A percentile compares a stretch with the other conserved stretches of the same genome.
These are phyloP conservation scores for Oncopeltus fasciatus DNA, from an alignment of 1,140 invertebrate species.

Conservation along the genomic window DNA sequence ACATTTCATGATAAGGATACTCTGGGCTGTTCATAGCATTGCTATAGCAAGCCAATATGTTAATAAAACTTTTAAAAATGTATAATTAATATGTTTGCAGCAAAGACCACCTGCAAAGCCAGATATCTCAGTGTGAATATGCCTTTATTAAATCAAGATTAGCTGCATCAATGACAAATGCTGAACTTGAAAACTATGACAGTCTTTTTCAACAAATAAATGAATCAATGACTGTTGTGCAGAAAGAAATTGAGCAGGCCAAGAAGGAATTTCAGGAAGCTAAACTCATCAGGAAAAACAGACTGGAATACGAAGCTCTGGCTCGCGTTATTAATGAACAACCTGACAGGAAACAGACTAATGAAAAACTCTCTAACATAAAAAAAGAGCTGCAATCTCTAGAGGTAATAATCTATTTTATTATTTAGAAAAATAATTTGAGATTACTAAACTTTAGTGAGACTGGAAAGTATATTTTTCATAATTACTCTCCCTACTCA, in stretches of 20 bases:
- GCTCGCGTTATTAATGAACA: conserved; percentile 80
- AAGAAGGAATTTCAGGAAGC: conserved; percentile 54
- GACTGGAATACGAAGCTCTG: conserved; percentile 82
- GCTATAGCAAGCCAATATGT: no score
- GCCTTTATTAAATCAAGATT: conserved; percentile 70
- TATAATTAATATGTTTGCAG: no score
- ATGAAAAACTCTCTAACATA: conserved; percentile 53
- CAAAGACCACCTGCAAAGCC: conserved; percentile 54
- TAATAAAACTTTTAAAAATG: no score
- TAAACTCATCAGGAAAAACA: conserved; percentile 71
- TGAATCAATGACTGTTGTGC: conserved; percentile 55
- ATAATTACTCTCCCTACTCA: no score
- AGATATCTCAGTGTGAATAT: conserved; percentile 76
- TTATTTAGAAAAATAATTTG: no score
- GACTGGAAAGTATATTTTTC: no score
- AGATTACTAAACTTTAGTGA: no score
- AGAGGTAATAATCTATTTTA: conserved; percentile 31
- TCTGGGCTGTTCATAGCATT: no score
- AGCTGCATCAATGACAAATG: conserved; percentile 63
- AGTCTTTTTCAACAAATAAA: conserved; percentile 60
- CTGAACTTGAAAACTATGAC: conserved; percentile 74
- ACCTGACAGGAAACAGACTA: conserved; percentile 73
- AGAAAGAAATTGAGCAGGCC: conserved; percentile 55
- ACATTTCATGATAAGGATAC: no score
- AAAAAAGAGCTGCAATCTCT: conserved; percentile 55